Base-by-base conservation (phyloP, 1,140 invertebrate species). In the Anastrepha ludens region DNA sequence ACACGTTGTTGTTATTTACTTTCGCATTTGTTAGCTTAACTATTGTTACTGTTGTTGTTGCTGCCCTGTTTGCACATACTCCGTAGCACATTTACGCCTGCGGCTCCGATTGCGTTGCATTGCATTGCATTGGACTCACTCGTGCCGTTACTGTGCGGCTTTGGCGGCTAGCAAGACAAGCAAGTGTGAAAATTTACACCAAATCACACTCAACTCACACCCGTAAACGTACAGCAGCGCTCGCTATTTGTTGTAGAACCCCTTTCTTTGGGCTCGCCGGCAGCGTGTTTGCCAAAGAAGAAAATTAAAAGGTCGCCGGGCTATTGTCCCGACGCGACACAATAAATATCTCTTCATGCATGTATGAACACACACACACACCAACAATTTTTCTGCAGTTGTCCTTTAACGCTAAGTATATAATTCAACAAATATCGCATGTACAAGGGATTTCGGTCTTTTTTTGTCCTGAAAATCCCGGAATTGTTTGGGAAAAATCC, bases 111-210 rank as follows among this genome's bases (percentile, higher is more conserved):
- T 81, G 47, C 47, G 55, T 58, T 58, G 17, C 47, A 29, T 81
- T 81, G 74, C 55, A 29, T 58, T 58, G 17, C 47, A 29, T 81
- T 81, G 74, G 29, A 29, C 29, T 29, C 55, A 17, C 44, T 7
- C 65, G 65, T 29, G 39, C 29, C 39, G 85, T 58, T 50, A 55
- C 67, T 59, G 29, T 55, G 67, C 67, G 2, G 50, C 6, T 55
- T 55, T 5, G 67, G 39, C 41, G 67, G 15, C 67, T 15, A 39
- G 65, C 65, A 88, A 87, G 85, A 88, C 70, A 59, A 85, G 44
- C 74, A 88, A 88, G 88, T 88, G 86, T 44, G 86, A 88, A 88
- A 88, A 85, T 88, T 88, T 86, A 87, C 88, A 88, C 88, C 86
- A 59, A 87, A 58, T 74, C 87, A 59, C 85, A 15, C 17, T 81